Conservation (phyloP, 2,888 invertebrate species). For the Vanessa cardui region DNA sequence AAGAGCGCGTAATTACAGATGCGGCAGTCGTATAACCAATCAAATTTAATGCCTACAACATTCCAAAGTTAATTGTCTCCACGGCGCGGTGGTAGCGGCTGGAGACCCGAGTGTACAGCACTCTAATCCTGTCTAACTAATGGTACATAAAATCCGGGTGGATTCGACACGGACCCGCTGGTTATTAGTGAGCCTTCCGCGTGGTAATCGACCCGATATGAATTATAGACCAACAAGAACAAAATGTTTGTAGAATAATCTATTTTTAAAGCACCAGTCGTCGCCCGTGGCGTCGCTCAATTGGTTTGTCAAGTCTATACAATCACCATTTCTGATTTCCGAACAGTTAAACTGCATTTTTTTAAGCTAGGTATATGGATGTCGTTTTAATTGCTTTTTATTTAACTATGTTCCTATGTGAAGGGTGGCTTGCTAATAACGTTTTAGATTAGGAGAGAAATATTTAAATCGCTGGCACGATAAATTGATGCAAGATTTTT, state of each 20-base stretch:
- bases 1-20: constrained; percentile 52
- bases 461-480: neutral
- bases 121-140: constrained; percentile 47
- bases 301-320: no score
- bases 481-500: neutral
- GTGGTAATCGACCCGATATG: constrained; percentile 48
- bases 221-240: constrained; percentile 44
- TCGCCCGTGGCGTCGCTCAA: neutral
- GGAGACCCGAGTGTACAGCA: constrained; percentile 38
- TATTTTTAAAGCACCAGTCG: neutral
- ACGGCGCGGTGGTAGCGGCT: constrained; percentile 39
- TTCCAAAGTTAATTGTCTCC: constrained; percentile 53
- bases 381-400: no score
- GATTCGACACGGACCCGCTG: constrained; percentile 56
- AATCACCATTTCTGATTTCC: no score
- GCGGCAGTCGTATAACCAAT: constrained; percentile 45
- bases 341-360: no score
- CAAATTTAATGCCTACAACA: constrained; percentile 54
- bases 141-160: constrained; percentile 52
- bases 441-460: no score
- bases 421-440: no score
- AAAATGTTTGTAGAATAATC: constrained; percentile 14
- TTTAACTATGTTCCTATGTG: no score
- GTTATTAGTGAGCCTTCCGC: constrained; percentile 56
- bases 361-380: no score